Percentiles rank a stretch among this genome's conserved stretches.
These are phyloP conservation scores for Drosophila sturtevanti DNA, from an alignment of 1,140 invertebrate genomes.

Conservation along the genomic window DNA sequence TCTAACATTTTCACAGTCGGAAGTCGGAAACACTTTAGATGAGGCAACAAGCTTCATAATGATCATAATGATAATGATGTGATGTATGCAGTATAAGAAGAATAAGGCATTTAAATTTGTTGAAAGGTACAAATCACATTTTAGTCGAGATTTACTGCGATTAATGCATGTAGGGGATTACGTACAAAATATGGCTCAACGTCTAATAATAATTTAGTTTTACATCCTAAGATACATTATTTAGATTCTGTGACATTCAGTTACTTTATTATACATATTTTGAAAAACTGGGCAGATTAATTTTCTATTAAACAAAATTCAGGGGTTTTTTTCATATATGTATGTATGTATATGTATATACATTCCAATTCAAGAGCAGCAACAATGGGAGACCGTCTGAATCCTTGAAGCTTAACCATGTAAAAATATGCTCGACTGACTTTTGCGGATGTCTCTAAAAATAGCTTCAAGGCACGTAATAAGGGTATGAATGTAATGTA, in stretches of 20 bases:
- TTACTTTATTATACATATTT: too few relatives aligned
- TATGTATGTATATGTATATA: too few relatives aligned
- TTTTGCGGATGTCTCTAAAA: constrained; percentile 6
- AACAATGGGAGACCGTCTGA: not conserved
- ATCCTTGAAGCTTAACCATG: not conserved
- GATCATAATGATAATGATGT: constrained; percentile 24
- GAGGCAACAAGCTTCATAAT: constrained; percentile 38
- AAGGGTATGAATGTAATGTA: too few relatives aligned
- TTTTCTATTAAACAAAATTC: too few relatives aligned
- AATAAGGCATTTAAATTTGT: not conserved
- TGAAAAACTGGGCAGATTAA: too few relatives aligned
- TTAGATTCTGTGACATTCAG: too few relatives aligned
- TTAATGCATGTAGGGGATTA: not conserved
- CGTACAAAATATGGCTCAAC: too few relatives aligned
- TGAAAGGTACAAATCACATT: too few relatives aligned
- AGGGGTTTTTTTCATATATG: too few relatives aligned
- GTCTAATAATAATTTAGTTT: too few relatives aligned
- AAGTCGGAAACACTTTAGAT: constrained; percentile 70
- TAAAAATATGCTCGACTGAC: not conserved
- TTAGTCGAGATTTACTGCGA: not conserved
- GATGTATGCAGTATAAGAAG: constrained; percentile 12
- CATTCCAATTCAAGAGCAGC: not conserved
- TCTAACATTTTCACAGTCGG: constrained; percentile 48
- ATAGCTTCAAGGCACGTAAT: not conserved
- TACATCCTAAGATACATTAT: too few relatives aligned